A percentile compares a stretch with the other conserved stretches of the same genome.
phyloP scores from a whole-genome alignment of 2,113 vertebrate species.

The Plecotus auritus region DNA sequence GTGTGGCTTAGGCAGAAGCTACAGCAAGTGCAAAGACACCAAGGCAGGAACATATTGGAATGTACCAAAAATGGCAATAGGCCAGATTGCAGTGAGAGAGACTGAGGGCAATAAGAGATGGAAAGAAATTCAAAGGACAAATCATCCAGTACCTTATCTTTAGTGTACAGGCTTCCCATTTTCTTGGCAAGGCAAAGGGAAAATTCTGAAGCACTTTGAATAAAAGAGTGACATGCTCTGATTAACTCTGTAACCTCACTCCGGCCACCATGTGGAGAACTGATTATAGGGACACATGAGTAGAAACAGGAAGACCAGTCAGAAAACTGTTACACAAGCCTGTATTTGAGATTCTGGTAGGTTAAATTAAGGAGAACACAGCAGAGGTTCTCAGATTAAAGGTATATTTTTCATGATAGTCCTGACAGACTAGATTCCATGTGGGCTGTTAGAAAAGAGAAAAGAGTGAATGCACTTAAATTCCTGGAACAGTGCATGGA shows the following conservation, averaged over 20 bases:
- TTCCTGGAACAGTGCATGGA: slow-evolving; percentile 45
- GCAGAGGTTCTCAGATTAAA: slow-evolving; percentile 27
- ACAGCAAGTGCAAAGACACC: neutral
- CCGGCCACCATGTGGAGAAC: neutral
- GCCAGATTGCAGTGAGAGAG: neutral
- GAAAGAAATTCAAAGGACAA: neutral
- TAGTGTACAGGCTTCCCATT: neutral
- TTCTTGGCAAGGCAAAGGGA: neutral
- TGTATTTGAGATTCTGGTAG: neutral
- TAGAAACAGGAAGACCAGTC: slow-evolving; percentile 14
- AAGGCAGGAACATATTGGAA: neutral
- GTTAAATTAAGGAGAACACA: slow-evolving; percentile 26
- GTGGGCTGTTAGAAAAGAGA: slow-evolving; percentile 42
- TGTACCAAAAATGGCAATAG: neutral
- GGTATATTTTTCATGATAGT: slow-evolving; percentile 35
- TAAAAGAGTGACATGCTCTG: neutral
- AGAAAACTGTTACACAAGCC: neutral
- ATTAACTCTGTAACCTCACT: neutral
- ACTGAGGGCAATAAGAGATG: no score
- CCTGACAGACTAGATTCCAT: slow-evolving; percentile 55
- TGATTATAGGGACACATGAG: neutral
- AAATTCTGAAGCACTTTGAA: neutral
- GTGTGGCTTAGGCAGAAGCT: neutral
- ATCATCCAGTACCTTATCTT: neutral
- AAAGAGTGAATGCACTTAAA: neutral